Evolutionary conservation across 1,140 invertebrate genomes (phyloP), one percentile per base, ranked within the genome.

Genomic region (Meloidogyne hapla): DNA sequence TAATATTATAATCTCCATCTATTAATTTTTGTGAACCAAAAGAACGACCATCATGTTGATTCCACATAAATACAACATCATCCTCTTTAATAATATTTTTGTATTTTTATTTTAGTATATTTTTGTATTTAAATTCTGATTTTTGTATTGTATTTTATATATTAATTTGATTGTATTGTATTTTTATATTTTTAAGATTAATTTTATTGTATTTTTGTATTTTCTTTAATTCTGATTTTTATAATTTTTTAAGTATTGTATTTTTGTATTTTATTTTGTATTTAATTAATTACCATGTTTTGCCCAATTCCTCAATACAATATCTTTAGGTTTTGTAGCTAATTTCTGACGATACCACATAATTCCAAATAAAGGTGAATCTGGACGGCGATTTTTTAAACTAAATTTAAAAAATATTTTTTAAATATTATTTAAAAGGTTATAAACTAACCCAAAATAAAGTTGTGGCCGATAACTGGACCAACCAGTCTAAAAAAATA

Each of bases 1-100:
- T 91, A 2, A 98, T 87, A 38, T 90, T 89, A 73, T 93, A 91
- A 10, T 91, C 90, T 18, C 91, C 90, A 85, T 99, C 95, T 12
- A 91, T 87, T 73, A 98, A 94, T 81, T 93, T 91, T 88, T 99
- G 96, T 61, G 93, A 89, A 1, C 96, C 96, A 90, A 98, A 98
- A 66, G 91, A 92, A 28, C 90, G 89, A 0, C 95, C 95, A 89
- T 99, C 94, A 87, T 98, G 95, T 79, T 93, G 91, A 1, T 92
- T 87, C 96, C 96, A 99, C 0, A 93, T 92, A 88, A 92, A 93
- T 69, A 92, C 89, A 28, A 98, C 88, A 80, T 91, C 90, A 63
- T 83, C 82, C 13, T 80, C 83, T 82, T 21, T 21, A 26, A 63
- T 12, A 21, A 15, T 26, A 25, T 23, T 12, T 21, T 3, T 23